phyloP scores from a whole-genome alignment of 2,888 invertebrate genomes.

The Timema podura region DNA sequence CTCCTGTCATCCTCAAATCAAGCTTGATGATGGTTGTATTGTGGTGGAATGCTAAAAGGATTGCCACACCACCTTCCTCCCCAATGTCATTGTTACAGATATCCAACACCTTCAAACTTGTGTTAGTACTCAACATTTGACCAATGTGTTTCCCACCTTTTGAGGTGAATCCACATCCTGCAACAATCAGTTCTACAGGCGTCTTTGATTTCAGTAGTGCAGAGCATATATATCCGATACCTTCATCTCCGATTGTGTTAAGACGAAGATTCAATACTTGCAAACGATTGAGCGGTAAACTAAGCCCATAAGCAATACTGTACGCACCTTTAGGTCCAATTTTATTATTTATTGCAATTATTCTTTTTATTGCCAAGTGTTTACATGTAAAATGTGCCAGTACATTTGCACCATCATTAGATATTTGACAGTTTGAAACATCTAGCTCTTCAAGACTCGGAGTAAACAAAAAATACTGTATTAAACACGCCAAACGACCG shows the following conservation, averaged over 20 bases:
- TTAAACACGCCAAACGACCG: not conserved
- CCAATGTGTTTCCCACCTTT: slow-evolving; percentile 1
- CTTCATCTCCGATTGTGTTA: slow-evolving; percentile 5
- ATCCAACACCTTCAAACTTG: not conserved
- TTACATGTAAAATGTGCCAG: not conserved
- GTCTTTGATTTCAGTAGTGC: not conserved
- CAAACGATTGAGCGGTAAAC: not conserved
- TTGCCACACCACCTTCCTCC: not conserved
- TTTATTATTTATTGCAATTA: slow-evolving; percentile 8
- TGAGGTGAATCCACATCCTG: slow-evolving; percentile 1
- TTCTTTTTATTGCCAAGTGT: not conserved
- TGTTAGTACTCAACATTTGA: not conserved
- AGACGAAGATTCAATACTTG: not conserved
- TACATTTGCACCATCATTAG: not conserved
- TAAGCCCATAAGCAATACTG: not conserved
- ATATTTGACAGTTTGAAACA: slow-evolving; percentile 5
- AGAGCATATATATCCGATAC: slow-evolving; percentile 4
- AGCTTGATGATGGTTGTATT: not conserved
- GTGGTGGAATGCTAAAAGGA: not conserved
- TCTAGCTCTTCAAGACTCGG: not conserved
- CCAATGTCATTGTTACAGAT: not conserved
- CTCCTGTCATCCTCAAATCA: slow-evolving; percentile 9
- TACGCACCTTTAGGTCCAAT: not conserved
- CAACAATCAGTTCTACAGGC: not conserved
- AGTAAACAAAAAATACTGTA: slow-evolving; percentile 1